Evolutionary conservation across 1,140 invertebrate genomes (phyloP), one percentile per base, ranked within the genome.

Genomic region (Ostrea denselamellosa): DNA sequence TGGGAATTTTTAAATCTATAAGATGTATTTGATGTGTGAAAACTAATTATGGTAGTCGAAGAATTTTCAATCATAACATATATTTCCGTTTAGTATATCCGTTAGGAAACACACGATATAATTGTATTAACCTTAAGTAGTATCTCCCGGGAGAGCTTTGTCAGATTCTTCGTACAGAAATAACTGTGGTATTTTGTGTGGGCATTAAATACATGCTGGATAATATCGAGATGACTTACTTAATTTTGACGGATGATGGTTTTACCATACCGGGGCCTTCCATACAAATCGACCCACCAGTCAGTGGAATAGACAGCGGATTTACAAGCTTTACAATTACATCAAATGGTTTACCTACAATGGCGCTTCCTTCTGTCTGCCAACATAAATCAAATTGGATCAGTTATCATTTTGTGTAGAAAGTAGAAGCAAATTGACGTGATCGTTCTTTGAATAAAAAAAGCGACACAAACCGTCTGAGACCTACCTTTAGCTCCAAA

Each of bases 201-300:
- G 68, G 68, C 28, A 34, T 34, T 77, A 84, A 22, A 83, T 4
- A 22, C 17, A 54, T 22, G 25, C 52, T 1, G 51, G 54, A 56
- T 19, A 44, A 56, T 22, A 54, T 12, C 9, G 52, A 83, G 84
- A 68, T 9, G 53, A 90, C 93, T 91, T 90, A 94, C 93, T 93
- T 93, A 54, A 92, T 89, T 88, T 94, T 93, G 12, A 94, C 85
- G 51, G 90, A 83, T n/a, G 89, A 85, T 10, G 90, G 84, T 86
- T 91, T 88, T 62, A 90, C 90, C 83, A 93, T 91, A 7, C 93
- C 93, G 4, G 93, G 93, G 14, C 92, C 93, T 65, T 94, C 93
- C n/a, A 93, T 87, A 87, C 91, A 91, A 10, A 94, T 87, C 22
- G 91, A 89, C 2, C 93, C 92, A 0, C 90, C 89, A 81, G 91